Percentiles rank a stretch among this genome's conserved stretches.
Evolutionary conservation across 2,888 invertebrate species (phyloP).

Genomic region (Macrosoma leucophasiata): DNA sequence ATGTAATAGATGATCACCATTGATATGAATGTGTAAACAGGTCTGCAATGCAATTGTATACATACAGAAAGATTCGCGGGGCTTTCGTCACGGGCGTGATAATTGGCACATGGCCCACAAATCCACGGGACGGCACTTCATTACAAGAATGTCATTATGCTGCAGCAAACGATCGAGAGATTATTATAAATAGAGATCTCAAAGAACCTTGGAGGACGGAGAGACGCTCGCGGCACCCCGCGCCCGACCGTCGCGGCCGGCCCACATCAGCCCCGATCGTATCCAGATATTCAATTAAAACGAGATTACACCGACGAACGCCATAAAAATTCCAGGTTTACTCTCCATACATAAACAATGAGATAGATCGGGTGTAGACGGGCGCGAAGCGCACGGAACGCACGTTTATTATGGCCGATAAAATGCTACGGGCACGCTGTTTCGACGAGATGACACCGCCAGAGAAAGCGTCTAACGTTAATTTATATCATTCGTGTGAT

Average conservation of each 20-base stretch:
- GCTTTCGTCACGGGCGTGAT: slow-evolving; percentile 61
- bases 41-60: slow-evolving; percentile 49
- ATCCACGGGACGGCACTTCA: slow-evolving; percentile 65
- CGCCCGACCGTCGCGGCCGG: slow-evolving; percentile 36
- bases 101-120: slow-evolving; percentile 73
- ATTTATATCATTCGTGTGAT: slow-evolving; percentile 72
- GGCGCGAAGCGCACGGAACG: slow-evolving; percentile 65
- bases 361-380: slow-evolving; percentile 72
- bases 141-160: slow-evolving; percentile 71
- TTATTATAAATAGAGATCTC: slow-evolving; percentile 72
- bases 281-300: slow-evolving; percentile 54
- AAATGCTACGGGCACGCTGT: slow-evolving; percentile 53
- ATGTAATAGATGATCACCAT: slow-evolving; percentile 21
- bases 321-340: slow-evolving; percentile 70
- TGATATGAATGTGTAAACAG: slow-evolving; percentile 41
- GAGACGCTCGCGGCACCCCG: slow-evolving; percentile 45
- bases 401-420: slow-evolving; percentile 72
- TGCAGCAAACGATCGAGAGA: slow-evolving; percentile 66
- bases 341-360: slow-evolving; percentile 76
- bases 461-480: slow-evolving; percentile 64
- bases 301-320: slow-evolving; percentile 50
- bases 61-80: slow-evolving; percentile 51
- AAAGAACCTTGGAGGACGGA: slow-evolving; percentile 57
- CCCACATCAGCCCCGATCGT: slow-evolving; percentile 35
- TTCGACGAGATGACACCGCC: slow-evolving; percentile 40